A percentile compares a stretch with the other conserved stretches of the same genome.
phyloP scores from a whole-genome alignment of 2,888 invertebrate genomes.

The Margaritifera margaritifera region DNA sequence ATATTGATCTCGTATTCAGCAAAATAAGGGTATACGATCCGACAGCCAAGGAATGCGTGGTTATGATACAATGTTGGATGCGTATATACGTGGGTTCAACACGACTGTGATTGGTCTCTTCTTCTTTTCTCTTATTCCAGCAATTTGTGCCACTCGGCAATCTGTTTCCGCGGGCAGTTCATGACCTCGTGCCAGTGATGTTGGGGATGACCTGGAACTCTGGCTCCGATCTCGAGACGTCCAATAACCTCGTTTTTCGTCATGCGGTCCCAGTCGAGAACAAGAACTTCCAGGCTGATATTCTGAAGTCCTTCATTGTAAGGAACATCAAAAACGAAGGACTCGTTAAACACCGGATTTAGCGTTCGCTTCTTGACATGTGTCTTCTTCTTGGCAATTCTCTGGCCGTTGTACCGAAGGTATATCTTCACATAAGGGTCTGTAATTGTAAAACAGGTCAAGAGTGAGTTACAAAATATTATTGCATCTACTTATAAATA shows the following conservation, averaged over 20 bases:
- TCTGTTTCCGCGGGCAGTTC: conserved; percentile 96
- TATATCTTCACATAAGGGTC: conserved; percentile 99
- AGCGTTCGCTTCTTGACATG: conserved; percentile 98
- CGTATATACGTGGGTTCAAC: no score
- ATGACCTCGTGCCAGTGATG: conserved; percentile 99
- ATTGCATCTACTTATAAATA: not conserved
- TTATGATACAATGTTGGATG: no score
- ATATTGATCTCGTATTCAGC: no score
- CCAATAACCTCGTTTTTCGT: conserved; percentile 99
- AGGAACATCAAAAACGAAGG: conserved; percentile 97
- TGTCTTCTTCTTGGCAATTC: conserved; percentile 98
- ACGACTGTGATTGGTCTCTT: no score
- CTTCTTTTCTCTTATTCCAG: no score
- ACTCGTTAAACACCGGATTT: conserved; percentile 99
- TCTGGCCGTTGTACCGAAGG: conserved; percentile 95
- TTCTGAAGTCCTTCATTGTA: conserved; percentile 83
- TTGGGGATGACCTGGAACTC: conserved; percentile 71
- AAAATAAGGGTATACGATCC: no score
- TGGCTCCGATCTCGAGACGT: conserved; percentile 89
- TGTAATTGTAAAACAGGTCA: conserved; percentile 49
- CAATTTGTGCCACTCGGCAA: conserved; percentile 99
- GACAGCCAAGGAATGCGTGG: no score
- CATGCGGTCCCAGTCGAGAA: conserved; percentile 97
- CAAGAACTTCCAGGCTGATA: conserved; percentile 88
- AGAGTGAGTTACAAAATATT: not conserved